Conservation (phyloP, 1,140 invertebrate genomes). For the Ladona fulva region DNA sequence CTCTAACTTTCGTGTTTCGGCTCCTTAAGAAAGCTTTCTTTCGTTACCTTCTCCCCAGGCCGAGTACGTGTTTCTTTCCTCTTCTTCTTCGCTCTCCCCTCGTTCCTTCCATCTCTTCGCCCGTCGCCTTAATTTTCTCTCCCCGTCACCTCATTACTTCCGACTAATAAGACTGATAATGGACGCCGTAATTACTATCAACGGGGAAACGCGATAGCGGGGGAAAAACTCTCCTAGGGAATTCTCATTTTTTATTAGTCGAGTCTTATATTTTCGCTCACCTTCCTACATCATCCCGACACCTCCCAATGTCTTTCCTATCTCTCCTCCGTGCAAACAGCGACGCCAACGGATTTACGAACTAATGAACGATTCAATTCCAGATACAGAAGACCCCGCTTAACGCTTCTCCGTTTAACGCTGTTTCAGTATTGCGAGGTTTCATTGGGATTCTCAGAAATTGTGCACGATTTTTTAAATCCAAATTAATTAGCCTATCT, state of each 20-base stretch:
- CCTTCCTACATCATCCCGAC: background rate
- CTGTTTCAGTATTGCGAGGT: no score
- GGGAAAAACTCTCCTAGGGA: background rate
- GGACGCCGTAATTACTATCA: background rate
- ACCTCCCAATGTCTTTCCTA: background rate
- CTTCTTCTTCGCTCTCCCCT: background rate
- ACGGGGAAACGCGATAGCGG: background rate
- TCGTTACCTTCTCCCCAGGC: background rate
- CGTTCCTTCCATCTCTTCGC: background rate
- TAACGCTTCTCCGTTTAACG: no score
- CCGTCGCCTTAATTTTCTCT: background rate
- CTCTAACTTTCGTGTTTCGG: no score
- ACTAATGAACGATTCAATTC: no score
- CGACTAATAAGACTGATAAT: background rate
- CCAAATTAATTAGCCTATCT: no score
- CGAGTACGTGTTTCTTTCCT: background rate
- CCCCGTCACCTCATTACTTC: background rate
- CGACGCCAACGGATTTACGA: no score
- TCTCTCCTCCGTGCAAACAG: no score
- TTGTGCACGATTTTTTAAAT: no score
- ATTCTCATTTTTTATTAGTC: background rate
- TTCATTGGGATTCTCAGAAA: no score
- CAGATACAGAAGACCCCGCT: no score
- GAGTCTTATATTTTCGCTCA: background rate
- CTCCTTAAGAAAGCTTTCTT: no score